A percentile compares a stretch with the other conserved stretches of the same genome.
Conservation (phyloP, 1,140 invertebrate genomes). For the Drosophila kohkoa region DNA sequence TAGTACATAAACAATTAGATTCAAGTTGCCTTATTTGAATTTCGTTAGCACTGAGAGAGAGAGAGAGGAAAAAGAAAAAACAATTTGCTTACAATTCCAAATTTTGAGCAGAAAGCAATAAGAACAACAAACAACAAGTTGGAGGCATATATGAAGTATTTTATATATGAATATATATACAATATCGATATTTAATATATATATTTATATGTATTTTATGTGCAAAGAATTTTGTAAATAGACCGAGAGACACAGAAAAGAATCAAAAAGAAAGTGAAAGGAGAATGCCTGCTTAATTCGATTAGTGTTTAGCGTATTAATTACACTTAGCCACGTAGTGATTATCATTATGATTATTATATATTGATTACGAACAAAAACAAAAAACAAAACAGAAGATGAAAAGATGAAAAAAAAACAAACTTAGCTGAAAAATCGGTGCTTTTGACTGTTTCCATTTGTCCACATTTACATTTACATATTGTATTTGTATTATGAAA, state of each 20-base stretch:
- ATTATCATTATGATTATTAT: slow-evolving; percentile 69
- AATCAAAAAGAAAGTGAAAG: neutral
- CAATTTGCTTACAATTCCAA: slow-evolving; percentile 59
- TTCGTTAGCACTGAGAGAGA: slow-evolving; percentile 71
- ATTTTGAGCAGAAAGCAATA: slow-evolving; percentile 40
- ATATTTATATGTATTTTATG: slow-evolving; percentile 78
- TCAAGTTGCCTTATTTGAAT: slow-evolving; percentile 83
- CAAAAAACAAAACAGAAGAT: slow-evolving; percentile 39
- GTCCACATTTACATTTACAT: slow-evolving; percentile 80
- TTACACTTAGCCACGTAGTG: slow-evolving; percentile 67
- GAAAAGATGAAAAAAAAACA: slow-evolving; percentile 38
- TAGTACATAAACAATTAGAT: slow-evolving; percentile 67
- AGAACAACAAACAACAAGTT: slow-evolving; percentile 29
- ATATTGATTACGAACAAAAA: slow-evolving; percentile 32
- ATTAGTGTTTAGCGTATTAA: slow-evolving; percentile 57
- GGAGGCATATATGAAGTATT: slow-evolving; percentile 62
- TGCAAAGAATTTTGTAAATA: slow-evolving; percentile 54
- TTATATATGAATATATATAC: slow-evolving; percentile 79
- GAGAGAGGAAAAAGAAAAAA: slow-evolving; percentile 22
- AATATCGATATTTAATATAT: slow-evolving; percentile 59
- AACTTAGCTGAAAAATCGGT: slow-evolving; percentile 85
- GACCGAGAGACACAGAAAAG: neutral
- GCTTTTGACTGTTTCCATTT: slow-evolving; percentile 85
- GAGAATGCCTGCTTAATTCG: slow-evolving; percentile 44
- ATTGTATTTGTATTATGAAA: slow-evolving; percentile 82